Evolutionary conservation across 2,888 invertebrate genomes (phyloP).

Genomic region (Pyralis farinalis): DNA sequence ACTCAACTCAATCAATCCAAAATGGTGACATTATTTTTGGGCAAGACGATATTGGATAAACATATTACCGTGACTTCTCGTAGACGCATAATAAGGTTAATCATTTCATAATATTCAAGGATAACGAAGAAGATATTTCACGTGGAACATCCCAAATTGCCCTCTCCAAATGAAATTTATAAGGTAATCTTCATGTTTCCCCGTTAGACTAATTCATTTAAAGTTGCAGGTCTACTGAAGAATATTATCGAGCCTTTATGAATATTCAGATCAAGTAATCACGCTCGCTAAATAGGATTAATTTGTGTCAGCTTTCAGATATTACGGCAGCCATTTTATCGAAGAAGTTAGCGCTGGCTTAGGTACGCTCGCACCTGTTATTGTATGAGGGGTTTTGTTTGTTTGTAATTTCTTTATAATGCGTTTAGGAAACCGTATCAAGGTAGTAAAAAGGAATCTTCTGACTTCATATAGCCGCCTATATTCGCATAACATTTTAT

Average conservation of each 20-base stretch:
- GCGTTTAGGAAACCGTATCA: too few relatives aligned
- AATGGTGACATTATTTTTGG: too few relatives aligned
- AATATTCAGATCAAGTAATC: conserved; percentile 51
- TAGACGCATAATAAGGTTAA: neutral
- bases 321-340: neutral
- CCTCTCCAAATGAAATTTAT: neutral
- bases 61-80: neutral
- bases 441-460: too few relatives aligned
- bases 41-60: too few relatives aligned
- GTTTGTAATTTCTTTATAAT: too few relatives aligned
- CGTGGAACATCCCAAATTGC: neutral
- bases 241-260: conserved; percentile 45
- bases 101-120: neutral
- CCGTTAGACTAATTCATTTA: conserved; percentile 33
- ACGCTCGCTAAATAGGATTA: conserved; percentile 46
- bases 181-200: conserved; percentile 8
- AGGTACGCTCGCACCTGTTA: too few relatives aligned
- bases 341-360: too few relatives aligned
- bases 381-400: too few relatives aligned
- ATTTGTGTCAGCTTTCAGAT: conserved; percentile 35
- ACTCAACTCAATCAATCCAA: too few relatives aligned
- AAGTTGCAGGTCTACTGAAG: conserved; percentile 35
- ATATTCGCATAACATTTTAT: too few relatives aligned
- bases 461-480: too few relatives aligned
- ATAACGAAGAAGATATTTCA: neutral